Evolutionary conservation across 2,888 invertebrate genomes (phyloP).

Genomic region (Cyclophora albipunctata): DNA sequence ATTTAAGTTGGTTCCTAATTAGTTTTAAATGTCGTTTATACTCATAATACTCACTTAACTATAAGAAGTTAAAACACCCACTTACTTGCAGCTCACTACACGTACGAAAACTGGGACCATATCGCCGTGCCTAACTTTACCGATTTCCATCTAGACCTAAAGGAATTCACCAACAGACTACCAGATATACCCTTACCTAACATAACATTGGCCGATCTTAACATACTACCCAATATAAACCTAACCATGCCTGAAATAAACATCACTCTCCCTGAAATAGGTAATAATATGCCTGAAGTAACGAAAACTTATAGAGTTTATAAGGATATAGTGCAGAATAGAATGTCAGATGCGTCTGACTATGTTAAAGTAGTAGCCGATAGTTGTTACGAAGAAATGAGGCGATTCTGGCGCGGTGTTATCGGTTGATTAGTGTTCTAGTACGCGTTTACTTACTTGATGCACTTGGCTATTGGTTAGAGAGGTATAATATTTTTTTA

Average conservation of each 20-base stretch:
- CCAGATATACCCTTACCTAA: slow-evolving; percentile 31
- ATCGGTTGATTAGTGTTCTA: slow-evolving; percentile 35
- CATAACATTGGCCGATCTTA: slow-evolving; percentile 40
- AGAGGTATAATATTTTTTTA: neutral
- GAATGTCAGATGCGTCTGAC: slow-evolving; percentile 66
- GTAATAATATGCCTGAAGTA: slow-evolving; percentile 52
- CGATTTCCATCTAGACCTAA: slow-evolving; percentile 56
- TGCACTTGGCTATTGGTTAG: neutral
- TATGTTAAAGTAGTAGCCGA: slow-evolving; percentile 69
- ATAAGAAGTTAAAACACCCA: no score
- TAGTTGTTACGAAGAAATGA: slow-evolving; percentile 68
- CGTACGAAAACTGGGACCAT: slow-evolving; percentile 62
- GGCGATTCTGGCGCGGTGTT: slow-evolving; percentile 52
- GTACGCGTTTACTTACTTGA: slow-evolving; percentile 4
- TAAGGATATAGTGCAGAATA: slow-evolving; percentile 65
- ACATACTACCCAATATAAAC: slow-evolving; percentile 28
- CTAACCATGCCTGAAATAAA: slow-evolving; percentile 43
- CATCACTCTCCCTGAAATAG: slow-evolving; percentile 46
- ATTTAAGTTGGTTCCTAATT: neutral
- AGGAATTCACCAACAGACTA: slow-evolving; percentile 46
- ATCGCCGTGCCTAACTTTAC: slow-evolving; percentile 64
- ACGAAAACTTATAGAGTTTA: slow-evolving; percentile 55
- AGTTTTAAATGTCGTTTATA: neutral
- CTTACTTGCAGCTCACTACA: slow-evolving; percentile 67
- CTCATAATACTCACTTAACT: neutral